Evolutionary conservation across 2,113 vertebrate genomes (phyloP).

Genomic region (Forbesichthys agassizii): DNA sequence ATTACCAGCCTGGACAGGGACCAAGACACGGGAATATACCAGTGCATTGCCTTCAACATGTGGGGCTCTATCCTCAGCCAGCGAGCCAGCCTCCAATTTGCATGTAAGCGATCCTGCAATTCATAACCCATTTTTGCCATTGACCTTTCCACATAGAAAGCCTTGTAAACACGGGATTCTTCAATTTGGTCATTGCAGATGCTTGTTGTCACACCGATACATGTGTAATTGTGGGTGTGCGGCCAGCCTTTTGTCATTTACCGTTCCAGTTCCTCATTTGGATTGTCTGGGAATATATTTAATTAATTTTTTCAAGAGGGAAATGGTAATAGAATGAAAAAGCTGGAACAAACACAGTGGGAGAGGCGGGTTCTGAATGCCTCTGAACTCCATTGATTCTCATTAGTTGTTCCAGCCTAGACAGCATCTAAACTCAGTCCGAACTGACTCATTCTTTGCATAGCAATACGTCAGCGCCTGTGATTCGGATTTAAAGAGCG

Average conservation of each 20-base stretch:
- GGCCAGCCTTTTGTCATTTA: conserved; percentile 12
- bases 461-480: conserved; percentile 30
- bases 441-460: conserved; percentile 57
- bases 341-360: conserved; percentile 64
- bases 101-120: conserved; percentile 79
- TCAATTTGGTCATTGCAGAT: conserved; percentile 26
- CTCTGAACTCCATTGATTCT: conserved; percentile 73
- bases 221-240: conserved; percentile 14
- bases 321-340: conserved; percentile 67
- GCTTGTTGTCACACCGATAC: conserved; percentile 14
- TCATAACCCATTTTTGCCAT: conserved; percentile 19
- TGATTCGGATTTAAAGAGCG: conserved; percentile 42
- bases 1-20: conserved; percentile 79
- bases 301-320: conserved; percentile 22
- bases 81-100: conserved; percentile 83
- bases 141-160: neutral
- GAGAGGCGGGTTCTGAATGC: conserved; percentile 59
- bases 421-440: conserved; percentile 52
- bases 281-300: conserved; percentile 55
- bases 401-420: conserved; percentile 65
- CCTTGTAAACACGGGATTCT: conserved; percentile 10
- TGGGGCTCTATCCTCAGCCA: conserved; percentile 80
- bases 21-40: conserved; percentile 81
- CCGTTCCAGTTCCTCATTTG: conserved; percentile 43
- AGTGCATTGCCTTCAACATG: conserved; percentile 79